Percentiles rank a stretch among this genome's conserved stretches.
phyloP scores from a whole-genome alignment of 1,140 invertebrate genomes.

The Habropoda laboriosa region DNA sequence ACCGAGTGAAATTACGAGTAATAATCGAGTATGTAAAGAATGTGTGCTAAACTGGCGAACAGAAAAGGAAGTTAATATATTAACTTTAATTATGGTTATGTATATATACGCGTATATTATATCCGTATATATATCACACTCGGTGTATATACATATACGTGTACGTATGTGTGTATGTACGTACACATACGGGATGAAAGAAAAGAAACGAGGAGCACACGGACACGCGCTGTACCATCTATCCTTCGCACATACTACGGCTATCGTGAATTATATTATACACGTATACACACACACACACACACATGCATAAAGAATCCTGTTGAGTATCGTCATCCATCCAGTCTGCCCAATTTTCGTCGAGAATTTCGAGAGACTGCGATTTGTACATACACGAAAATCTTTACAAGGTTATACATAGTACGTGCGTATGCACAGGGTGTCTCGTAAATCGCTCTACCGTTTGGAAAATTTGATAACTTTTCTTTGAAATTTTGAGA shows the following conservation, averaged over 20 bases:
- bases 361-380: background rate
- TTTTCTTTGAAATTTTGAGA: too few species aligned
- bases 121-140: slow-evolving; percentile 44
- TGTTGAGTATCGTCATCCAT: slow-evolving; percentile 45
- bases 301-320: background rate
- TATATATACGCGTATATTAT: slow-evolving; percentile 40
- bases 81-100: slow-evolving; percentile 55
- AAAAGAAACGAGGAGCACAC: slow-evolving; percentile 17
- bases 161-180: background rate
- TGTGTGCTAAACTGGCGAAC: slow-evolving; percentile 48
- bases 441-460: too few species aligned
- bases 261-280: slow-evolving; percentile 26
- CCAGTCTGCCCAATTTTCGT: slow-evolving; percentile 3
- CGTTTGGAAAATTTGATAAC: too few species aligned
- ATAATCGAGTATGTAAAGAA: slow-evolving; percentile 52
- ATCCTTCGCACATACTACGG: slow-evolving; percentile 17
- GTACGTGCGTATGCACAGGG: too few species aligned
- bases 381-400: slow-evolving; percentile 41
- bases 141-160: slow-evolving; percentile 38
- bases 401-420: background rate
- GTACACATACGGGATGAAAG: too few species aligned
- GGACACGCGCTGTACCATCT: slow-evolving; percentile 37
- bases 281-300: slow-evolving; percentile 5
- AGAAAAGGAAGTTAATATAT: slow-evolving; percentile 54
- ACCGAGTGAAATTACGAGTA: slow-evolving; percentile 45